Conservation (phyloP, 2,113 vertebrate genomes). For the Mirounga angustirostris region DNA sequence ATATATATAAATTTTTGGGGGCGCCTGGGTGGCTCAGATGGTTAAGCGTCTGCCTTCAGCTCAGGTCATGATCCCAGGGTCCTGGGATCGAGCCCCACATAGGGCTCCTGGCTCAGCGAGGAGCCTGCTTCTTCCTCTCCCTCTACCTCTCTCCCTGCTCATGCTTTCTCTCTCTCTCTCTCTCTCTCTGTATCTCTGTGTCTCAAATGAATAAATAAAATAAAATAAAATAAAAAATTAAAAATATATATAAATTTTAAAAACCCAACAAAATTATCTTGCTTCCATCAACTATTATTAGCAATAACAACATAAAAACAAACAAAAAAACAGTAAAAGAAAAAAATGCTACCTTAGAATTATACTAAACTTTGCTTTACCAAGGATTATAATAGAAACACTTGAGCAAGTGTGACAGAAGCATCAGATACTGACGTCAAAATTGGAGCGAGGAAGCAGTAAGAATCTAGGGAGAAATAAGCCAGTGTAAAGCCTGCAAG, state of each 20-base stretch:
- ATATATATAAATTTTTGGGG: not conserved
- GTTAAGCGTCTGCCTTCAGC: no score
- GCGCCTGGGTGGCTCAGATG: no score
- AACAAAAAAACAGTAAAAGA: not conserved
- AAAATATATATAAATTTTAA: not conserved
- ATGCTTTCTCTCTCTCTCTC: no score
- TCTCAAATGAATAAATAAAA: no score
- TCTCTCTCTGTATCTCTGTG: no score
- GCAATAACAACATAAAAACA: not conserved
- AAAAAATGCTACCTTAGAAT: not conserved
- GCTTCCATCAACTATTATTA: not conserved
- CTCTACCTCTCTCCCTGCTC: no score
- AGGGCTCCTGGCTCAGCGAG: no score
- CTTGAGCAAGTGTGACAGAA: not conserved
- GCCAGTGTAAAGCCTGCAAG: not conserved
- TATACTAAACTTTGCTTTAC: not conserved
- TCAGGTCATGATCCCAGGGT: no score
- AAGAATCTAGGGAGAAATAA: not conserved
- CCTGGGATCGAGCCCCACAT: no score
- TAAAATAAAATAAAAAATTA: not conserved
- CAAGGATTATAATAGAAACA: not conserved
- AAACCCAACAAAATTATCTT: not conserved
- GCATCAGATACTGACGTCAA: not conserved
- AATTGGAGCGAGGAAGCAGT: not conserved
- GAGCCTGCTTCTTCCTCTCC: no score